phyloP scores from a whole-genome alignment of 2,888 invertebrate genomes.

The Cataglyphis livida region DNA sequence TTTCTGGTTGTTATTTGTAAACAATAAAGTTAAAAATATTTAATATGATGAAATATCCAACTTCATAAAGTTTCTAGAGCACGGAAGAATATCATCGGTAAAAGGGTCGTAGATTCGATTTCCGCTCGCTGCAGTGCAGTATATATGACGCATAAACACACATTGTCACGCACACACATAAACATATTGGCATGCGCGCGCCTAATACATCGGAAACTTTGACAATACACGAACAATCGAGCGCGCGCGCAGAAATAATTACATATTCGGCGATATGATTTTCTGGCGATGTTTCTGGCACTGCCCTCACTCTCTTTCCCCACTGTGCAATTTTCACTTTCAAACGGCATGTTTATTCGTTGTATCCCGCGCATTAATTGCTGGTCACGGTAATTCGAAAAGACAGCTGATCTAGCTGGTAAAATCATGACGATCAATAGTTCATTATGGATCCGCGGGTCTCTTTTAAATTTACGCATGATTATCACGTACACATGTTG shows the following conservation, averaged over 20 bases:
- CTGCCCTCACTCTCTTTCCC: constrained; percentile 30
- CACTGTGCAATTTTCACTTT: constrained; percentile 53
- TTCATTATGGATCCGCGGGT: constrained; percentile 24
- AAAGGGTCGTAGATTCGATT: constrained; percentile 65
- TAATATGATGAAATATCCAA: background rate
- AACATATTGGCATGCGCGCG: background rate
- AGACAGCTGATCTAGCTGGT: background rate
- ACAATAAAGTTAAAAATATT: background rate
- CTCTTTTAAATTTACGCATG: constrained; percentile 50
- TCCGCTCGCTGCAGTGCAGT: constrained; percentile 60
- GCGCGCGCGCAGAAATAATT: constrained; percentile 28
- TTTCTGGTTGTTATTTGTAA: background rate
- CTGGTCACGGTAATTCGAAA: constrained; percentile 20
- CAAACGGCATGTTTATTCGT: constrained; percentile 14
- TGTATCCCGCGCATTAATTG: background rate
- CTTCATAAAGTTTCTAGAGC: constrained; percentile 5
- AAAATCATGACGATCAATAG: constrained; percentile 50
- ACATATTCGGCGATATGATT: constrained; percentile 18
- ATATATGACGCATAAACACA: constrained; percentile 11
- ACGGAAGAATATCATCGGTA: background rate
- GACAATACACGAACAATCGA: constrained; percentile 39
- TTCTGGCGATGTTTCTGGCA: constrained; percentile 11
- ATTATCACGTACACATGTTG: constrained; percentile 52
- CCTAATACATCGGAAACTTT: constrained; percentile 37
- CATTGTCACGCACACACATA: background rate